These are phyloP conservation scores for Halesus radiatus DNA, from an alignment of 1,140 invertebrate species.

Conservation along the genomic window DNA sequence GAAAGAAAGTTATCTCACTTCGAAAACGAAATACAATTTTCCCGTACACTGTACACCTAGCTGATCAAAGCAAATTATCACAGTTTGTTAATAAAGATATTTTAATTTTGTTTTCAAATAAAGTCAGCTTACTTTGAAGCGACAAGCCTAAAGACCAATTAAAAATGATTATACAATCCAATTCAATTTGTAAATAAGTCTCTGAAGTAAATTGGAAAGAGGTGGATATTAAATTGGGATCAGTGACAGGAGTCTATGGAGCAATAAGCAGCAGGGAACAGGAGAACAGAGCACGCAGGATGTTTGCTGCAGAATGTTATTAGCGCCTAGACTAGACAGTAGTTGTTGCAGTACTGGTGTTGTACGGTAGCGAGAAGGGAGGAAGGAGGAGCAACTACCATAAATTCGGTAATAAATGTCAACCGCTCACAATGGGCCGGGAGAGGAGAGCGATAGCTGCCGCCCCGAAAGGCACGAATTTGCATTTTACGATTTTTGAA, in stretches of 20 bases:
- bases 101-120: constrained; percentile 23
- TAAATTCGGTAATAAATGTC: constrained; percentile 41
- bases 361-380: neutral
- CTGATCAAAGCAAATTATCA: constrained; percentile 13
- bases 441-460: constrained; percentile 34
- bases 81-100: constrained; percentile 5
- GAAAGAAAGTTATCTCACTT: neutral
- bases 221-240: neutral
- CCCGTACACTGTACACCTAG: neutral
- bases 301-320: constrained; percentile 22
- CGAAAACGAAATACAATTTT: constrained; percentile 7
- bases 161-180: constrained; percentile 3
- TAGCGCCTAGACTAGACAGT: constrained; percentile 18
- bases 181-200: constrained; percentile 1
- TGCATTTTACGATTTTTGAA: constrained; percentile 40
- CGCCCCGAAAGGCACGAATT: constrained; percentile 29
- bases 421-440: constrained; percentile 33
- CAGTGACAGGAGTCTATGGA: neutral
- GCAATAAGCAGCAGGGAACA: neutral
- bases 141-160: neutral
- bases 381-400: constrained; percentile 11
- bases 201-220: neutral
- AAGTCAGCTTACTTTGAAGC: neutral
- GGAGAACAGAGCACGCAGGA: constrained; percentile 1
- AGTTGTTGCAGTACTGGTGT: neutral